A percentile compares a stretch with the other conserved stretches of the same genome.
These are phyloP conservation scores for Dicycla oo DNA, from an alignment of 2,888 invertebrate species.

Conservation along the genomic window DNA sequence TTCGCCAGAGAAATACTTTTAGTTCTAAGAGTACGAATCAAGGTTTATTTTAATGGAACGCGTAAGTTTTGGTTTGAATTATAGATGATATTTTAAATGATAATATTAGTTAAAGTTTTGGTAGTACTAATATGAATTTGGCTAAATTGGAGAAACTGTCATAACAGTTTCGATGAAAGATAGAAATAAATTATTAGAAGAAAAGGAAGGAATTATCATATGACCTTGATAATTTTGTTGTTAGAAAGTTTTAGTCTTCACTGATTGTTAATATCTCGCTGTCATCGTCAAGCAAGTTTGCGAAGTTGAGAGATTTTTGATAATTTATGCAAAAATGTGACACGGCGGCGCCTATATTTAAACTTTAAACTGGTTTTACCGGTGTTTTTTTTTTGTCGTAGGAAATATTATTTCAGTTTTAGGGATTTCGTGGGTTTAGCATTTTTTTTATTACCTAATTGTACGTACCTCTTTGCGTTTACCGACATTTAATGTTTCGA, in stretches of 20 bases:
- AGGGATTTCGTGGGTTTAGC: not conserved
- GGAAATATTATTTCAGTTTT: not conserved
- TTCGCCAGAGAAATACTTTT: constrained; percentile 59
- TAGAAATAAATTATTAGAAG: not conserved
- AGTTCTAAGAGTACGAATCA: constrained; percentile 28
- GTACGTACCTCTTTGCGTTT: not conserved
- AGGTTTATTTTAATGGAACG: constrained; percentile 14
- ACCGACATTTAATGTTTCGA: no score
- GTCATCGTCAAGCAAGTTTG: constrained; percentile 15
- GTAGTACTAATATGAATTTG: not conserved
- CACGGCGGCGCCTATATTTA: constrained; percentile 3
- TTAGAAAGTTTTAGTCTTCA: constrained; percentile 30
- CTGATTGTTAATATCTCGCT: constrained; percentile 5
- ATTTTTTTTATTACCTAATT: not conserved
- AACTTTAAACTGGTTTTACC: constrained; percentile 18
- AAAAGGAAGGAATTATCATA: not conserved
- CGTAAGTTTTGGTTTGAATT: not conserved
- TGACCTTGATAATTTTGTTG: constrained; percentile 21
- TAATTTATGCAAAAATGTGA: constrained; percentile 40
- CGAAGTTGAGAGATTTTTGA: not conserved
- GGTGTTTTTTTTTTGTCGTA: not conserved
- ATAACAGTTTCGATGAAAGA: no score
- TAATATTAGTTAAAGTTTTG: constrained; percentile 10
- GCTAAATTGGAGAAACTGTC: not conserved
- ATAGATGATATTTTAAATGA: not conserved